Conservation (phyloP, 2,888 invertebrate genomes). For the Phyllotreta cruciferae region DNA sequence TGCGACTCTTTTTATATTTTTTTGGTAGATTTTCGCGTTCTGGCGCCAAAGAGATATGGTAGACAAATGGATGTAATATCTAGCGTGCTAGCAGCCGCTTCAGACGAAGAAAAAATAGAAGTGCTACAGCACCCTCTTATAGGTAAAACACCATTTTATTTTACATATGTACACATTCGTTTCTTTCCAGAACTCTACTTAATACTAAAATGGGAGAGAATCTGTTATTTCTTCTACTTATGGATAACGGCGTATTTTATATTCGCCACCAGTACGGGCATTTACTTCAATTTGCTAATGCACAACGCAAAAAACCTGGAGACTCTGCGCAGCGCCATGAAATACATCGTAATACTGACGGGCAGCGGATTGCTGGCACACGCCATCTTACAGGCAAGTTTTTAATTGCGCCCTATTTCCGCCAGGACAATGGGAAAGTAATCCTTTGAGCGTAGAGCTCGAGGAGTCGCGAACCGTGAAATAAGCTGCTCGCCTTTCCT, state of each 20-base stretch:
- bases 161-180: not conserved
- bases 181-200: constrained; percentile 43
- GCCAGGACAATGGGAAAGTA: too few relatives aligned
- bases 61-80: constrained; percentile 61
- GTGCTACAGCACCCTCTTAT: constrained; percentile 61
- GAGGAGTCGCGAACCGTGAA: not conserved
- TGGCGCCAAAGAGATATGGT: constrained; percentile 54
- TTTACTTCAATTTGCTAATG: constrained; percentile 51
- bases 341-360: constrained; percentile 50
- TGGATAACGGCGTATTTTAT: constrained; percentile 56
- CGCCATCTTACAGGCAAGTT: constrained; percentile 53
- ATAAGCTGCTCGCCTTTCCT: too few relatives aligned
- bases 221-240: constrained; percentile 61
- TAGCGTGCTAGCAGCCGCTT: constrained; percentile 57
- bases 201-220: constrained; percentile 62
- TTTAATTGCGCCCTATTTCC: not conserved
- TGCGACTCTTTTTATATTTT: constrained; percentile 1
- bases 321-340: constrained; percentile 37
- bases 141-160: constrained; percentile 45
- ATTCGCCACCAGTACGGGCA: constrained; percentile 59
- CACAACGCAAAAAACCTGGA: constrained; percentile 40
- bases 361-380: constrained; percentile 50
- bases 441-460: not conserved
- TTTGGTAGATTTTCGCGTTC: constrained; percentile 56
- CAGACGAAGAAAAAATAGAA: constrained; percentile 56